Conservation (phyloP, 2,113 vertebrate genomes). For the Callospermophilus lateralis region DNA sequence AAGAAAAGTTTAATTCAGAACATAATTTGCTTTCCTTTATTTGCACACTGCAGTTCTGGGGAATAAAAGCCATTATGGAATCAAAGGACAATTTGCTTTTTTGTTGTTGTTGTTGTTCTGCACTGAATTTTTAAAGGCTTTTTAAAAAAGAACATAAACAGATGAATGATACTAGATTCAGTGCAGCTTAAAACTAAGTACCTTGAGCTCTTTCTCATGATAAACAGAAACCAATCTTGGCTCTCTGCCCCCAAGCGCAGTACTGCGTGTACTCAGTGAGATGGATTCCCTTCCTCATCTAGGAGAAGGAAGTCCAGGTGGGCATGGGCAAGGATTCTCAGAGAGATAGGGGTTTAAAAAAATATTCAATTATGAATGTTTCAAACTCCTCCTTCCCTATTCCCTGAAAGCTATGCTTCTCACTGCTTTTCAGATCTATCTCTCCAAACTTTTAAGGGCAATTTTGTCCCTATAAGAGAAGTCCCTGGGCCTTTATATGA, state of each 20-base stretch:
- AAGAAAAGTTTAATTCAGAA: conserved; percentile 82
- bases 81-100: conserved; percentile 83
- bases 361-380: conserved; percentile 59
- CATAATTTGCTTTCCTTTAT: conserved; percentile 83
- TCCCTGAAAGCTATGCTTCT: background rate
- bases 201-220: conserved; percentile 74
- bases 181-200: conserved; percentile 81
- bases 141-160: conserved; percentile 79
- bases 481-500: background rate
- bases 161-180: conserved; percentile 80
- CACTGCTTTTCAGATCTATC: background rate
- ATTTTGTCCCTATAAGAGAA: background rate
- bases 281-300: conserved; percentile 34
- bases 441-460: background rate
- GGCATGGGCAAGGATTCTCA: background rate
- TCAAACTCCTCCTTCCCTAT: background rate
- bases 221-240: conserved; percentile 78
- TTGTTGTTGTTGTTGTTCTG: conserved; percentile 79
- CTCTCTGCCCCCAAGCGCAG: conserved; percentile 64
- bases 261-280: conserved; percentile 37
- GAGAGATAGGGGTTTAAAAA: conserved; percentile 20
- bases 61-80: conserved; percentile 82
- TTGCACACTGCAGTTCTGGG: conserved; percentile 81
- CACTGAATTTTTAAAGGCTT: conserved; percentile 80
- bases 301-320: background rate